Percentiles rank a stretch among this genome's conserved stretches.
Evolutionary conservation across 1,140 invertebrate species (phyloP).

Genomic region (Drosophila ironensis): DNA sequence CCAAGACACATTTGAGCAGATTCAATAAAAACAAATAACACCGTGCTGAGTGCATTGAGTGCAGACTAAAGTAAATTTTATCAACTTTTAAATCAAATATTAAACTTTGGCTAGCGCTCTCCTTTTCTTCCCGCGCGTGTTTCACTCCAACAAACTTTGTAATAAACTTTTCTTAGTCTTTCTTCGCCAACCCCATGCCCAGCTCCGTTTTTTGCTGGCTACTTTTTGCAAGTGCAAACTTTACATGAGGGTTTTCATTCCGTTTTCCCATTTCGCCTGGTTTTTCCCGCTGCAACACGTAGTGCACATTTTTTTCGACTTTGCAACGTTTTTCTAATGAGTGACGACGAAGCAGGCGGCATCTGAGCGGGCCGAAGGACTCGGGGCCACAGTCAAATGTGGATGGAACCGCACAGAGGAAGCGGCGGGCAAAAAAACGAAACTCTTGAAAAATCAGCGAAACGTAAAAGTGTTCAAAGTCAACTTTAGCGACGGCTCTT

Average conservation of each 20-base stretch:
- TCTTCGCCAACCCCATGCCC: constrained; percentile 4
- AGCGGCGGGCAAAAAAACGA: constrained; percentile 17
- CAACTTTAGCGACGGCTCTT: constrained; percentile 67
- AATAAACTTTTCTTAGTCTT: constrained; percentile 69
- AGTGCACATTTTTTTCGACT: constrained; percentile 69
- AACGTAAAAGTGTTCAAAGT: constrained; percentile 81
- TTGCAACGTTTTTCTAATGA: constrained; percentile 76
- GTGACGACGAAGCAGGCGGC: constrained; percentile 59
- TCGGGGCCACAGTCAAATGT: constrained; percentile 61
- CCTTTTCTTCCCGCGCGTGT: constrained; percentile 49
- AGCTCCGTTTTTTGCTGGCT: constrained; percentile 15
- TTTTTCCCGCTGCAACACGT: constrained; percentile 54
- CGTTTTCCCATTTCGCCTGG: too few species aligned
- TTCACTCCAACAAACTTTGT: constrained; percentile 69
- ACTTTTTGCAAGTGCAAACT: constrained; percentile 50
- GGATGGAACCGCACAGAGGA: constrained; percentile 27
- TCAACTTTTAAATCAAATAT: constrained; percentile 81
- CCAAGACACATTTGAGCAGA: constrained; percentile 64
- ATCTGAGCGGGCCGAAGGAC: constrained; percentile 16
- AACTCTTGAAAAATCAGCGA: constrained; percentile 79
- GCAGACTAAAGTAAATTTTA: constrained; percentile 76
- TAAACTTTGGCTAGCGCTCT: constrained; percentile 71
- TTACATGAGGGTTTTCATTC: constrained; percentile 51
- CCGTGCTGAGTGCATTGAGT: constrained; percentile 52
- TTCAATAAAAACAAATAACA: constrained; percentile 78